Evolutionary conservation across 2,113 vertebrate genomes (phyloP).

Genomic region (Cochlearius cochlearius): DNA sequence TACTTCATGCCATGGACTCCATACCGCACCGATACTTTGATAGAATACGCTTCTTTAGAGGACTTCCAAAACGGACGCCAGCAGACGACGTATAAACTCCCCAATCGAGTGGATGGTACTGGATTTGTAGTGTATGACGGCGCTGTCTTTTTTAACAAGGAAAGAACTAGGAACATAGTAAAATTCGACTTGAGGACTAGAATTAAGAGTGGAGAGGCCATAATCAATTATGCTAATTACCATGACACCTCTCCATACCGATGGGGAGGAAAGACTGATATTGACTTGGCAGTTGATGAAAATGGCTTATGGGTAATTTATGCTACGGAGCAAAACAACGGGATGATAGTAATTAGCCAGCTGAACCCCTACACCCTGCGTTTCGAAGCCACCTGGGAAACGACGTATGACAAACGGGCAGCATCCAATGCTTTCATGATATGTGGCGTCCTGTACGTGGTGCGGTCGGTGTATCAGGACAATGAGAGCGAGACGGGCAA

Average conservation of each 20-base stretch:
- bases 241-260: conserved; percentile 97
- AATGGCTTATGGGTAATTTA: conserved; percentile 99
- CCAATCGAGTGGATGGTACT: conserved; percentile 96
- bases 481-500: conserved; percentile 97
- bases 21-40: conserved; percentile 96
- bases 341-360: conserved; percentile 98
- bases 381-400: conserved; percentile 98
- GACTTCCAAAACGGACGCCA: conserved; percentile 94
- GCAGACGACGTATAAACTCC: conserved; percentile 95
- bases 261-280: conserved; percentile 98
- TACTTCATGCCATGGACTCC: conserved; percentile 99
- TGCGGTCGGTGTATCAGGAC: conserved; percentile 96
- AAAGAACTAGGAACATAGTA: conserved; percentile 96
- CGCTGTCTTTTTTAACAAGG: conserved; percentile 99
- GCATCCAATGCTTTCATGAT: conserved; percentile 99
- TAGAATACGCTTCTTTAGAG: conserved; percentile 94
- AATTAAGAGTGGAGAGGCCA: conserved; percentile 98
- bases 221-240: conserved; percentile 99
- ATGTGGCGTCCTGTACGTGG: conserved; percentile 95
- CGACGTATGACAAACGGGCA: conserved; percentile 92
- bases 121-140: conserved; percentile 98
- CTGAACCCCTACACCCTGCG: conserved; percentile 97
- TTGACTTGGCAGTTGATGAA: conserved; percentile 96
- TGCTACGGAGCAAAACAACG: conserved; percentile 97
- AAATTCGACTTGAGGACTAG: conserved; percentile 98